Base-by-base conservation (phyloP, 1,140 invertebrate species). In the Sitophilus oryzae region DNA sequence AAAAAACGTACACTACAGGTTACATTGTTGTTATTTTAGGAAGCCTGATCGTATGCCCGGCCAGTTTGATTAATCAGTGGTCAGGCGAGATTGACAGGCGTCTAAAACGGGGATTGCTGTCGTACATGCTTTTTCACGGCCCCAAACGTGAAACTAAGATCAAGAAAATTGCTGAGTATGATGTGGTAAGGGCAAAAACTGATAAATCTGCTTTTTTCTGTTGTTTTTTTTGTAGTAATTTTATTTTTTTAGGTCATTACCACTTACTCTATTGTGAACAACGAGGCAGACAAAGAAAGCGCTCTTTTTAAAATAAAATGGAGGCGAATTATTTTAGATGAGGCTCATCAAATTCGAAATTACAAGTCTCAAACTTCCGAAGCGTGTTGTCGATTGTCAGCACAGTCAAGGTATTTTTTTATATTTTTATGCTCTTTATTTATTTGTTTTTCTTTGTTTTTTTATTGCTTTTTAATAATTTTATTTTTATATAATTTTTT, bases 271-370 rank as follows among this genome's bases (percentile, higher is more conserved):
- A 79, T 87, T 36, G 70, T 88, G 21, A 71, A 71, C 4, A 71
- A 79, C 10, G 85, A 86, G 64, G 67, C 64, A 23, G 75, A 77
- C 30, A 65, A 59, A 14, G 48, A 54, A 65, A 72, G 76, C 70
- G 62, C 79, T 11, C 65, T 91, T 18, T 76, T 81, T 59, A 68
- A 79, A 49, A 77, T 94, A 15, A 72, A 71, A 1, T 98, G 93
- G 93, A 77, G 86, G 4, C 75, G 94, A 47, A 81, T 95, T 10
- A 88, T 97, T 58, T 69, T 98, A 8, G 94, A 98, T 74, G 95
- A 98, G 76, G 94, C 88, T 0, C 95, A 98, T 71, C 76, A 81
- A 3, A 86, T 98, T 4, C 82, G 93, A 54, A 98, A 98, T 75
- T 79, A 86, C 64, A 93, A 89, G 72, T 82, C 85, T 14, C 74